Conservation (phyloP, 2,888 invertebrate genomes). For the Eupeodes luniger region DNA sequence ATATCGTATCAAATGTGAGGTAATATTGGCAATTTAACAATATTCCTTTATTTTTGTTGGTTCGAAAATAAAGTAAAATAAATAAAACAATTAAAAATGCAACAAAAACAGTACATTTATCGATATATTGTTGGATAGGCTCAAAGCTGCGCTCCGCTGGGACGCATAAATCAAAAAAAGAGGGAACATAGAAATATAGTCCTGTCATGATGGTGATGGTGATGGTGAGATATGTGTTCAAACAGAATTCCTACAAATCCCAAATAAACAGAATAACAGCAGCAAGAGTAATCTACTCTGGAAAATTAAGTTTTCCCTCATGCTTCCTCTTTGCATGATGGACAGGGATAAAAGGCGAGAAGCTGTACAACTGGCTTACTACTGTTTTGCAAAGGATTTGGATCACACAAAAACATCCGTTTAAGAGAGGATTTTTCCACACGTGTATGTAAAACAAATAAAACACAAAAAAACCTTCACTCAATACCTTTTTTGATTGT, state of each 20-base stretch:
- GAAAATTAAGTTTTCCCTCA: conserved; percentile 44
- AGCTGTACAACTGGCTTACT: not conserved
- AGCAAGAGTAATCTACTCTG: conserved; percentile 20
- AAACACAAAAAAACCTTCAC: conserved; percentile 7
- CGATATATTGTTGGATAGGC: conserved; percentile 60
- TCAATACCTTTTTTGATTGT: not conserved
- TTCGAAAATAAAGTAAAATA: not conserved
- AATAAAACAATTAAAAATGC: conserved; percentile 56
- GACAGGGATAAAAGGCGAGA: not conserved
- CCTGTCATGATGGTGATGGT: conserved; percentile 26
- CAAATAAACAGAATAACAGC: conserved; percentile 19
- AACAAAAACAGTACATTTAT: conserved; percentile 61
- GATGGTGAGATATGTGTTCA: not conserved
- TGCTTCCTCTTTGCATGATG: not conserved
- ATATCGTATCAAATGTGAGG: conserved; percentile 45
- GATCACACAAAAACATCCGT: conserved; percentile 38
- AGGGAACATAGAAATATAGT: conserved; percentile 33
- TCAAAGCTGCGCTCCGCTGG: conserved; percentile 51
- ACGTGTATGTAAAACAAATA: conserved; percentile 13
- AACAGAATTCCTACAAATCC: conserved; percentile 15
- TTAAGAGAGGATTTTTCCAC: conserved; percentile 13
- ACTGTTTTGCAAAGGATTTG: conserved; percentile 6
- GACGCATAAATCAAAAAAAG: conserved; percentile 29
- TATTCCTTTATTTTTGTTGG: not conserved
- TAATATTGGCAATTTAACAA: conserved; percentile 41